Evolutionary conservation across 92 coral and sea anemone species (phyloP).

Genomic region (Epizoanthus fatuus): DNA sequence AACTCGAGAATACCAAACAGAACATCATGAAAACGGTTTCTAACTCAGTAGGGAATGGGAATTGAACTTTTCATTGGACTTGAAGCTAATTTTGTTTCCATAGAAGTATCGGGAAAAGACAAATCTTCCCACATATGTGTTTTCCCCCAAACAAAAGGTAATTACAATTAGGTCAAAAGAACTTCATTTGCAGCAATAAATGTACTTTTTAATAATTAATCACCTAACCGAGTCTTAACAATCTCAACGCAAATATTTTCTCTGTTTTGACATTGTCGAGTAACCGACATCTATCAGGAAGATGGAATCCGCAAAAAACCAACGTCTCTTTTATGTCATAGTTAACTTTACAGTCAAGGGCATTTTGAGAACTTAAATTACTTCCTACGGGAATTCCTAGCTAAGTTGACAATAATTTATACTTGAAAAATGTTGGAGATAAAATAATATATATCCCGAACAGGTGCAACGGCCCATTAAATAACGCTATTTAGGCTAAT

Average conservation of each 20-base stretch:
- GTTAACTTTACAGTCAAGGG: neutral
- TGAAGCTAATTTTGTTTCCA: neutral
- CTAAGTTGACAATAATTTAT: neutral
- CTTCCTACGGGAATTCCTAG: neutral
- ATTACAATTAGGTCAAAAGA: slow-evolving; percentile 29
- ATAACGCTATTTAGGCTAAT: slow-evolving; percentile 25
- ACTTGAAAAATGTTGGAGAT: neutral
- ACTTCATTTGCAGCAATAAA: slow-evolving; percentile 36
- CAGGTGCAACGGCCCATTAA: slow-evolving; percentile 40
- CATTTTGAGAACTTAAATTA: neutral
- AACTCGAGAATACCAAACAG: neutral
- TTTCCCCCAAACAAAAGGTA: slow-evolving; percentile 26
- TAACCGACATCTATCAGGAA: neutral
- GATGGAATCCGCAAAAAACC: neutral
- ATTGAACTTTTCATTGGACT: neutral
- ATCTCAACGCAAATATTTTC: slow-evolving; percentile 14
- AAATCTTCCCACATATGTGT: slow-evolving; percentile 21
- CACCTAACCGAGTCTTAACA: slow-evolving; percentile 27
- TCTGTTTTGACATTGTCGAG: slow-evolving; percentile 11
- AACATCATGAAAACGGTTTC: neutral
- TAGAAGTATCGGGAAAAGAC: slow-evolving; percentile 29
- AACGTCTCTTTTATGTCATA: neutral
- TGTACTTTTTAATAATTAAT: slow-evolving; percentile 26
- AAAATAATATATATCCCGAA: neutral
- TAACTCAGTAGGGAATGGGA: neutral